Evolutionary conservation across 2,113 vertebrate genomes (phyloP).

Genomic region (Oreochromis aureus): DNA sequence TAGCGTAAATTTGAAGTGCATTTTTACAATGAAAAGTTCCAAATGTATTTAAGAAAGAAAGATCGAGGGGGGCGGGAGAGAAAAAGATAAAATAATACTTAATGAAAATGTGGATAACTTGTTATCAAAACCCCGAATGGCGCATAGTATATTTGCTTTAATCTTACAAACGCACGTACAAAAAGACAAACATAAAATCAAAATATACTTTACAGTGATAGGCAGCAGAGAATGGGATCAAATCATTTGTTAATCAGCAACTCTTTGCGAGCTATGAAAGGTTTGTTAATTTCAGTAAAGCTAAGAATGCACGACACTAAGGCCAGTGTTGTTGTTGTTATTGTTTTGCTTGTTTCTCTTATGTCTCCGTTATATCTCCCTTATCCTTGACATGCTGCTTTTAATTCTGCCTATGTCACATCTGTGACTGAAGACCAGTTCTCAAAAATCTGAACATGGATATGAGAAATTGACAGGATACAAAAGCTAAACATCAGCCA

Average conservation of each 20-base stretch:
- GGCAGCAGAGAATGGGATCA: not conserved
- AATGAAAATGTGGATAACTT: not conserved
- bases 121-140: not conserved
- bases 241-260: not conserved
- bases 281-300: not conserved
- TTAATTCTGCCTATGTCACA: not conserved
- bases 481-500: too few relatives aligned
- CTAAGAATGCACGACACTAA: not conserved
- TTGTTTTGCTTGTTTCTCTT: not conserved
- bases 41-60: not conserved
- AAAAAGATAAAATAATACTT: not conserved
- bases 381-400: not conserved
- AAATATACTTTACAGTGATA: not conserved
- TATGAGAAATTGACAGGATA: not conserved
- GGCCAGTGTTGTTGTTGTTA: not conserved
- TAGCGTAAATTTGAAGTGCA: not conserved
- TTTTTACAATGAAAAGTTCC: not conserved
- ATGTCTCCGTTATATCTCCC: not conserved
- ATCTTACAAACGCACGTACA: not conserved
- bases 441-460: not conserved
- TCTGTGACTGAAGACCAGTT: not conserved
- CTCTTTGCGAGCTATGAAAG: not conserved
- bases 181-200: not conserved
- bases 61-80: not conserved
- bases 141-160: not conserved